Evolutionary conservation across 2,113 vertebrate genomes (phyloP), one percentile per base, ranked within the genome.

Genomic region (Hipposideros armiger): DNA sequence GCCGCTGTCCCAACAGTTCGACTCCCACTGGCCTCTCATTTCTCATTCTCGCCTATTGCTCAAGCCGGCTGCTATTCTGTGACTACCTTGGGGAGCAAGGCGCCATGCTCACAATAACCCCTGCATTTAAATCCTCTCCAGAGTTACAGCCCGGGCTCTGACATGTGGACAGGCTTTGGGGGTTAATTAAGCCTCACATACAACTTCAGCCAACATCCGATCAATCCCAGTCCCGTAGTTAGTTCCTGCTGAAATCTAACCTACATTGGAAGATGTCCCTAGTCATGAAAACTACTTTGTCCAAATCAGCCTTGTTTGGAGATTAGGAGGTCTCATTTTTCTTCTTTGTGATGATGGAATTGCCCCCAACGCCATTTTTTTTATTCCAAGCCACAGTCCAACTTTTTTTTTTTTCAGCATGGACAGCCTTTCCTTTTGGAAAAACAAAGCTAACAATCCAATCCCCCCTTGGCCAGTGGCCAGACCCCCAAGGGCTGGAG

Each of bases 381-480:
- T 87, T 3, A 64, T 66, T n/a, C 45, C 52, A 82, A 94, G 45
- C 28, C 62, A 24, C 19, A 76, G 36, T 70, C 93, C 93, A 91
- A 60, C 52, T 69, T 14, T 19, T 11, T 16, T 36, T 1, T 62
- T 30, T 83, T 86, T 92, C 54, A 95, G 78, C 40, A 58, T 22
- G 5, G 16, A 66, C 66, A 73, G 94, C 52, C 80, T 94, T 97
- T 94, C 96, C 96, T 93, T 84, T 94, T 77, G 58, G 74, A 62
- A 97, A 97, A 97, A 93, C 92, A 97, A 97, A 95, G 73, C 78
- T 19, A 54, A 95, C 88, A 90, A 95, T 91, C 81, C 64, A 81
- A 32, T 54, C 83, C 91, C 84, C 58, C 47, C 73, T 70, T 96
- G 97, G 97, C 97, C 74, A 8, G 42, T 14, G 84, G 95, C 96